phyloP scores from a whole-genome alignment of 1,140 invertebrate species.

The Trypoxylus dichotomus region DNA sequence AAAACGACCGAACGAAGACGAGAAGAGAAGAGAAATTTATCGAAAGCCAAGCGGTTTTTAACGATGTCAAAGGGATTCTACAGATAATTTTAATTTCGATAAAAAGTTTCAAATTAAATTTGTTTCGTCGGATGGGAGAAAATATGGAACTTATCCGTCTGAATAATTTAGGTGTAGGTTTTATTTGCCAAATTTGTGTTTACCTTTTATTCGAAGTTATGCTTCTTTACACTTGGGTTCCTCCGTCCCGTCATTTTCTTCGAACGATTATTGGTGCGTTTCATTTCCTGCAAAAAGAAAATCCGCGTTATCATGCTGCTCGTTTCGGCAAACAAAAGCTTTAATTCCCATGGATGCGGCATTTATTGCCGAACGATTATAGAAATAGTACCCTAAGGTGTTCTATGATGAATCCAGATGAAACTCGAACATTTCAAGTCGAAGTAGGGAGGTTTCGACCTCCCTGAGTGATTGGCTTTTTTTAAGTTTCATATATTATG shows the following conservation, averaged over 20 bases:
- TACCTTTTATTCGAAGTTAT: not conserved
- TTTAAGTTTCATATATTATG: too few relatives aligned
- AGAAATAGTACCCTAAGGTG: not conserved
- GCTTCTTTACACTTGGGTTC: not conserved
- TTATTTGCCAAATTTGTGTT: not conserved
- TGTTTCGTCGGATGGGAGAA: not conserved
- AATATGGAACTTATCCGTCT: not conserved
- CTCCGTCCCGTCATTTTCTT: not conserved
- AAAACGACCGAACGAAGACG: not conserved
- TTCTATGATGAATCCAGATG: not conserved
- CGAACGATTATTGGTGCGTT: not conserved
- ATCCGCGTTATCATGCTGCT: not conserved
- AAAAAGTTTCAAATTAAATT: not conserved
- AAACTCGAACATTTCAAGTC: not conserved
- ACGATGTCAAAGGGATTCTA: not conserved
- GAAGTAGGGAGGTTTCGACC: too few relatives aligned
- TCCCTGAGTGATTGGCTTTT: too few relatives aligned
- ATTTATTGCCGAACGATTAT: not conserved
- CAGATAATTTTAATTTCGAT: not conserved
- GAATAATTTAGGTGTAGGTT: not conserved
- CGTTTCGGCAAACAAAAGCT: not conserved
- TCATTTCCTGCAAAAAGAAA: constrained; percentile 3
- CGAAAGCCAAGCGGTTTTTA: not conserved
- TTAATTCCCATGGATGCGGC: not conserved
- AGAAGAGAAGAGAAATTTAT: not conserved